phyloP scores from a whole-genome alignment of 2,113 vertebrate genomes.

The Scytalopus superciliaris region DNA sequence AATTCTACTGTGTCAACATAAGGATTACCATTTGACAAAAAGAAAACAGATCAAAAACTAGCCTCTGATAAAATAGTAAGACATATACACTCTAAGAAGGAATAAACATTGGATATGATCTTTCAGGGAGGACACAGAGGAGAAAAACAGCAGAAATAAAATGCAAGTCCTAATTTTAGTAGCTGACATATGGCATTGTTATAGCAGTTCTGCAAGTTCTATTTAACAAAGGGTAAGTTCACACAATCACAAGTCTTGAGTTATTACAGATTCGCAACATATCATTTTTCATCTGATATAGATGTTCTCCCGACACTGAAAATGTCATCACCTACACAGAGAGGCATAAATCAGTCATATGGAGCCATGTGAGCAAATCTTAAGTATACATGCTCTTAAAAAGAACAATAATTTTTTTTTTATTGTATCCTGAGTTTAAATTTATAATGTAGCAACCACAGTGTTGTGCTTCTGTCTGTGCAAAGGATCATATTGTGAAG shows the following conservation, averaged over 20 bases:
- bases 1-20: background rate
- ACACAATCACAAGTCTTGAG: background rate
- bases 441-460: background rate
- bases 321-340: slow-evolving; percentile 24
- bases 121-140: background rate
- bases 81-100: background rate
- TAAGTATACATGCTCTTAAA: background rate
- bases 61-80: background rate
- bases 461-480: background rate
- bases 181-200: background rate
- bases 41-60: background rate
- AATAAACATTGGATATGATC: background rate
- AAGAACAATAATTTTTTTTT: background rate
- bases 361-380: background rate
- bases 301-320: background rate
- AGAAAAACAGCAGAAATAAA: background rate
- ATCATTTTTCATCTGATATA: background rate
- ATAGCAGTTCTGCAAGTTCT: background rate
- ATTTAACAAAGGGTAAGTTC: background rate
- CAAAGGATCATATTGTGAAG: background rate
- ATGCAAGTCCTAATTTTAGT: background rate
- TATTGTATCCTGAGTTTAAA: background rate
- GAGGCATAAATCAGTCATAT: background rate
- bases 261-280: background rate
- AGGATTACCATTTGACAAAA: background rate